A percentile compares a stretch with the other conserved stretches of the same genome.
phyloP scores from a whole-genome alignment of 2,888 invertebrate species.

The Lochmaea capreae region DNA sequence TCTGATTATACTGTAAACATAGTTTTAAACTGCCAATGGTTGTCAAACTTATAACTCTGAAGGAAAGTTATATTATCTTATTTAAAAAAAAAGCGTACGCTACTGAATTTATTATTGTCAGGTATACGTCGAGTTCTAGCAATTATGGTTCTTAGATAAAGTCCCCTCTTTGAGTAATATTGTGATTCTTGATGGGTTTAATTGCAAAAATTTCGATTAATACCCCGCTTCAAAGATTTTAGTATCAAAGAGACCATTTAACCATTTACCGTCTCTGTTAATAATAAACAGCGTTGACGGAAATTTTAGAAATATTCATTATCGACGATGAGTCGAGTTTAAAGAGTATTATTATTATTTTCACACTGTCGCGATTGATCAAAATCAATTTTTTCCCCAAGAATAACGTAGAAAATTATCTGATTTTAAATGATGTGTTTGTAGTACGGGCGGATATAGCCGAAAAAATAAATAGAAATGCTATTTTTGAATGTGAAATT shows the following conservation, averaged over 20 bases:
- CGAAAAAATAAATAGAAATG: no score
- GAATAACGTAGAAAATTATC: not conserved
- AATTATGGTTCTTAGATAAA: conserved; percentile 13
- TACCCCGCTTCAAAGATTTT: conserved; percentile 7
- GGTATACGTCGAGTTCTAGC: not conserved
- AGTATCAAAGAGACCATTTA: conserved; percentile 25
- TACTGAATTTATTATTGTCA: conserved; percentile 3
- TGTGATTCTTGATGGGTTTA: conserved; percentile 8
- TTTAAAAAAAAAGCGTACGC: not conserved
- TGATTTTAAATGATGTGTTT: not conserved
- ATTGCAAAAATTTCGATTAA: conserved; percentile 11
- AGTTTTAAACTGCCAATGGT: no score
- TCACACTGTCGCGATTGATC: not conserved
- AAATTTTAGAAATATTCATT: conserved; percentile 28
- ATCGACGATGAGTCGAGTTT: conserved; percentile 26
- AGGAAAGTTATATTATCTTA: no score
- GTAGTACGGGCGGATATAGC: not conserved
- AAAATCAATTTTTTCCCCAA: not conserved
- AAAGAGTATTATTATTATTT: no score
- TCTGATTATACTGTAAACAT: no score
- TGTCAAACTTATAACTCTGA: no score
- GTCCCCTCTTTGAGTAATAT: conserved; percentile 9
- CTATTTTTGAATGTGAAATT: no score
- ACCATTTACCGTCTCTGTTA: conserved; percentile 2
- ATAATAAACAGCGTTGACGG: conserved; percentile 22